Evolutionary conservation across 2,888 invertebrate species (phyloP), one percentile per base, ranked within the genome.

Genomic region (Perizoma affinitatum): DNA sequence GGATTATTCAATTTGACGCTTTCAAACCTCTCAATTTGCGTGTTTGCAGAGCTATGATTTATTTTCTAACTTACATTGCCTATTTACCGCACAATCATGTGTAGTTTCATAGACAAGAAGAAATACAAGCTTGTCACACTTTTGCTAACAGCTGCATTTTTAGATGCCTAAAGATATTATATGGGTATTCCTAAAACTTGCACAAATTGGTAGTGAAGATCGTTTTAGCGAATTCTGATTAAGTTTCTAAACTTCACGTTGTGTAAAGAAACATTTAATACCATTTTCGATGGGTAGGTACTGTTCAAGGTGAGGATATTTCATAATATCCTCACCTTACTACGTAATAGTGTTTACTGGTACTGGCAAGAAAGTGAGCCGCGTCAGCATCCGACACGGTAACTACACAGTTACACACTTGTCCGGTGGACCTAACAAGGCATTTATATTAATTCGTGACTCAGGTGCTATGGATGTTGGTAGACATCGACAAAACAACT

Each of bases 1-100:
- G 75, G 76, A 76, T 83, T 85, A 85, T 84, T 82, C 78, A 74
- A 80, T 81, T 83, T 80, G 80, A 81, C 84, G 85, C 88, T 89
- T 90, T 90, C 88, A 76, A 86, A 85, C 75, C 69, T 63, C 76
- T 76, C 73, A 71, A 82, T 79, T 82, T 76, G 73, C 73, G 69
- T 72, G 74, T 71, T 79, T 73, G 72, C 69, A 71, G 59, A 65
- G 67, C 61, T 65, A 60, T 69, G 63, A 70, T 68, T 72, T 71
- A 74, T 70, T 66, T 58, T 62, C 47, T 62, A 45, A 50, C 34
- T 54, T 44, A 55, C 35, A 5, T 35, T 9, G 7, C 33, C 9
- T 46, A 46, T 35, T n/a, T 46, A 9, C n/a, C 9, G n/a, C 34
- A 35, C 47, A 33, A 45, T 43, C 4, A n/a, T 22, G 22, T 22